Evolutionary conservation across 2,888 invertebrate species (phyloP).

Genomic region (Augiades crinisus): DNA sequence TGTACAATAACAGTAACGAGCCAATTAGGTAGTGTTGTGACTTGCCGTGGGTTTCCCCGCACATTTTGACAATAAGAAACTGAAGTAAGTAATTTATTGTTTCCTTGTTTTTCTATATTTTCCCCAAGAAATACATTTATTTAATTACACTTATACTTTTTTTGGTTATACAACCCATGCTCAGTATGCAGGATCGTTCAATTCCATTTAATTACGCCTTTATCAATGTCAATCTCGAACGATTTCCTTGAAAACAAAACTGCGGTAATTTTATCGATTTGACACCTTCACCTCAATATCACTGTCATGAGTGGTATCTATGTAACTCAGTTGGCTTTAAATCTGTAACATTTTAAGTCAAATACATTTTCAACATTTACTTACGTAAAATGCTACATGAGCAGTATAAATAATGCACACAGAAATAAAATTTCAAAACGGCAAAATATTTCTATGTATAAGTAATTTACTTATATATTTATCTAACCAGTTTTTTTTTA

Average conservation of each 20-base stretch:
- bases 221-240: constrained; percentile 23
- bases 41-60: constrained; percentile 45
- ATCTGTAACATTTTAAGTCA: not conserved
- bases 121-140: too few relatives aligned
- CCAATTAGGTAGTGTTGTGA: constrained; percentile 73
- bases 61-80: constrained; percentile 63
- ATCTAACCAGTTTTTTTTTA: not conserved
- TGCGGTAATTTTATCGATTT: constrained; percentile 82
- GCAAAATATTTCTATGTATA: not conserved
- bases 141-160: too few relatives aligned
- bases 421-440: not conserved
- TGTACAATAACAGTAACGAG: constrained; percentile 55
- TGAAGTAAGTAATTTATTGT: constrained; percentile 48
- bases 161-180: too few relatives aligned
- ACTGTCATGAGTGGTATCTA: constrained; percentile 34
- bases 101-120: constrained; percentile 33
- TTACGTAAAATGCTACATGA: too few relatives aligned
- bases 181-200: not conserved
- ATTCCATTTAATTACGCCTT: constrained; percentile 13
- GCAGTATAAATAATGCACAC: too few relatives aligned
- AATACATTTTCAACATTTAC: not conserved
- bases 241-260: constrained; percentile 69
- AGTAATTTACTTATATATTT: not conserved
- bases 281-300: constrained; percentile 59
- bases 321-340: not conserved